A percentile compares a stretch with the other conserved stretches of the same genome.
These are phyloP conservation scores for Dreissena polymorpha DNA, from an alignment of 1,140 invertebrate genomes.

Conservation along the genomic window DNA sequence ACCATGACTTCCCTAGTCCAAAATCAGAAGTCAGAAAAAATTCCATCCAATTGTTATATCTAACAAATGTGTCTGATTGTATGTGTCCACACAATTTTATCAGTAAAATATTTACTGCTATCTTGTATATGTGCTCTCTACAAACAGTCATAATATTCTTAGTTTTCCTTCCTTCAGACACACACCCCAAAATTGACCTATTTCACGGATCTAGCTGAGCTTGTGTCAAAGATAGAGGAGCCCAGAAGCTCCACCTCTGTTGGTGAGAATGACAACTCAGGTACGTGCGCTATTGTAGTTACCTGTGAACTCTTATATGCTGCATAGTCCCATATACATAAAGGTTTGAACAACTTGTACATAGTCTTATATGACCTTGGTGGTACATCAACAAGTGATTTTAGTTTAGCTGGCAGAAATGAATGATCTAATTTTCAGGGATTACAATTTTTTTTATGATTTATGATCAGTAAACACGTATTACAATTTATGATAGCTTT, in stretches of 20 bases:
- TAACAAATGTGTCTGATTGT: too few relatives aligned
- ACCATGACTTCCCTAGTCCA: too few relatives aligned
- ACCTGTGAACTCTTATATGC: not conserved
- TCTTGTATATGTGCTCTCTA: too few relatives aligned
- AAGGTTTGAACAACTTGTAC: not conserved
- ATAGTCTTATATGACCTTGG: not conserved
- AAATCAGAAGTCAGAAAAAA: too few relatives aligned
- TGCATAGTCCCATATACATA: not conserved
- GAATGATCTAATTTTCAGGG: not conserved
- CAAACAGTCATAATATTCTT: too few relatives aligned
- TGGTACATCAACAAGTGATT: not conserved
- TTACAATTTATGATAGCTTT: too few relatives aligned
- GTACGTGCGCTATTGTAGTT: conserved; percentile 1
- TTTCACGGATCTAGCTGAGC: conserved; percentile 97
- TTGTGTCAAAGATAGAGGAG: conserved; percentile 93
- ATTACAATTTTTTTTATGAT: too few relatives aligned
- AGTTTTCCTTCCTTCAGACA: not conserved
- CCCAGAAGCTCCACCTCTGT: conserved; percentile 58
- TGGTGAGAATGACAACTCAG: conserved; percentile 49
- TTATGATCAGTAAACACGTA: too few relatives aligned
- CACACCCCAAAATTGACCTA: conserved; percentile 65
- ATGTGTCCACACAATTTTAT: too few relatives aligned
- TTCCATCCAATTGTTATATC: too few relatives aligned
- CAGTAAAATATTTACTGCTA: too few relatives aligned
- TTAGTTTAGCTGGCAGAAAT: not conserved